Conservation (phyloP, 2,888 invertebrate species). For the Peribatodes rhomboidaria region DNA sequence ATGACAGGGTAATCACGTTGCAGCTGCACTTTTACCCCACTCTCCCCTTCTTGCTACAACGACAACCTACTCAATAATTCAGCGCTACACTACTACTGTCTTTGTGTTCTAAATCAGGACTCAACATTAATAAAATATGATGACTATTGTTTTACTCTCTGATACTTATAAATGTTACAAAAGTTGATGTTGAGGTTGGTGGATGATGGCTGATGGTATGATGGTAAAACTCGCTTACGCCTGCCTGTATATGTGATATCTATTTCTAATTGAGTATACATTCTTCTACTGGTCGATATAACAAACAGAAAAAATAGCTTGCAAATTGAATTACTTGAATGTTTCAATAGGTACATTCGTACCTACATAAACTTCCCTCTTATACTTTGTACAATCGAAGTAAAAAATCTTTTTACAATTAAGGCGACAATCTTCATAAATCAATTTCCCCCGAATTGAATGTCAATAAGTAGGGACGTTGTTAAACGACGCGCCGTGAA, state of each 20-base stretch:
- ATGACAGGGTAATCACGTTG: slow-evolving; percentile 70
- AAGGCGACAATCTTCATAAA: slow-evolving; percentile 86
- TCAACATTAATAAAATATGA: slow-evolving; percentile 46
- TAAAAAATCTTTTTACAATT: slow-evolving; percentile 81
- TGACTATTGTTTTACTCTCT: slow-evolving; percentile 20
- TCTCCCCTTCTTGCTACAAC: slow-evolving; percentile 55
- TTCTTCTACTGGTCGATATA: too few relatives aligned
- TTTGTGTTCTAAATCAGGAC: slow-evolving; percentile 60
- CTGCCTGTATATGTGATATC: too few relatives aligned
- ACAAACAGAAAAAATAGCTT: too few relatives aligned
- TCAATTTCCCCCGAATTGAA: slow-evolving; percentile 87
- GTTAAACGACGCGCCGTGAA: slow-evolving; percentile 85
- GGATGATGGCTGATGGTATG: too few relatives aligned
- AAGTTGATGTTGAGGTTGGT: too few relatives aligned
- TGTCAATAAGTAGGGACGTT: slow-evolving; percentile 86
- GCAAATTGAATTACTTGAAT: too few relatives aligned
- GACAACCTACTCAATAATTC: slow-evolving; percentile 77
- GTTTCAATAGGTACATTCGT: too few relatives aligned
- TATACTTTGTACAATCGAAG: slow-evolving; percentile 30
- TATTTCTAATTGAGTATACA: too few relatives aligned
- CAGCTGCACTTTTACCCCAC: slow-evolving; percentile 69
- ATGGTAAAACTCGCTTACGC: too few relatives aligned
- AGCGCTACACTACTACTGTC: slow-evolving; percentile 60
- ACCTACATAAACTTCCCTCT: slow-evolving; percentile 31
- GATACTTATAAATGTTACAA: not conserved